Percentiles rank a stretch among this genome's conserved stretches.
Conservation (phyloP, 92 coral and sea anemone genomes). For the Montipora capitata region DNA sequence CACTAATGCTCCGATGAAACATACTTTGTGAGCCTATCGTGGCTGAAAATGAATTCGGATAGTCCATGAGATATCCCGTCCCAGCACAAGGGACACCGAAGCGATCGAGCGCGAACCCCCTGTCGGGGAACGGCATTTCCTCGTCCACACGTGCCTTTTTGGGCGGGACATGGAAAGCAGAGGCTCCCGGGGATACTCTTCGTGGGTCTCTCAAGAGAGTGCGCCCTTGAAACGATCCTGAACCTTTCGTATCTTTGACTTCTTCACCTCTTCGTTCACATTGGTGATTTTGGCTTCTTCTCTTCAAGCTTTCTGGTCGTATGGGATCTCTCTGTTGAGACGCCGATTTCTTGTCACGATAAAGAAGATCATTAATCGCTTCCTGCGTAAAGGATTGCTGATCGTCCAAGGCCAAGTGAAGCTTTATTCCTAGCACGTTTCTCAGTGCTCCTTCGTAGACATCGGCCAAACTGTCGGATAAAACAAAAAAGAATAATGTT, state of each 20-base stretch:
- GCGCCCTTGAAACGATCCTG: constrained; percentile 74
- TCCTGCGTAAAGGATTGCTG: constrained; percentile 69
- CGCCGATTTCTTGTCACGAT: constrained; percentile 63
- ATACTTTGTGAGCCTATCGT: constrained; percentile 65
- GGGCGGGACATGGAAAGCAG: constrained; percentile 94
- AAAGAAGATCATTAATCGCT: constrained; percentile 70
- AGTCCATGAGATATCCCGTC: constrained; percentile 59
- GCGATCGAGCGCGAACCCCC: constrained; percentile 65
- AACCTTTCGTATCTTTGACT: constrained; percentile 47
- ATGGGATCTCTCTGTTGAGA: constrained; percentile 49
- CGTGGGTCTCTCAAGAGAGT: constrained; percentile 76
- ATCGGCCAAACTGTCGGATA: constrained; percentile 80
- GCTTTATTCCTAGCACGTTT: constrained; percentile 87
- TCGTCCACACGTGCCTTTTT: constrained; percentile 70
- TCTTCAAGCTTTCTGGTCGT: constrained; percentile 62
- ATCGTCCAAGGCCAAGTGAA: constrained; percentile 85
- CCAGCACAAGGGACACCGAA: constrained; percentile 56
- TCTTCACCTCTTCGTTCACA: constrained; percentile 62
- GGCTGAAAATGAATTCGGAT: constrained; percentile 60
- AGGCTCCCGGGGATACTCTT: constrained; percentile 77
- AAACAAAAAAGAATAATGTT: not conserved
- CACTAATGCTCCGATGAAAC: constrained; percentile 58
- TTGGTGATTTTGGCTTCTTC: constrained; percentile 69
- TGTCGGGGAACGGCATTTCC: constrained; percentile 54
- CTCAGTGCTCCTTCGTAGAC: constrained; percentile 92